Conservation (phyloP, 2,797 vertebrate species). For the Rhinoraja longicauda region DNA sequence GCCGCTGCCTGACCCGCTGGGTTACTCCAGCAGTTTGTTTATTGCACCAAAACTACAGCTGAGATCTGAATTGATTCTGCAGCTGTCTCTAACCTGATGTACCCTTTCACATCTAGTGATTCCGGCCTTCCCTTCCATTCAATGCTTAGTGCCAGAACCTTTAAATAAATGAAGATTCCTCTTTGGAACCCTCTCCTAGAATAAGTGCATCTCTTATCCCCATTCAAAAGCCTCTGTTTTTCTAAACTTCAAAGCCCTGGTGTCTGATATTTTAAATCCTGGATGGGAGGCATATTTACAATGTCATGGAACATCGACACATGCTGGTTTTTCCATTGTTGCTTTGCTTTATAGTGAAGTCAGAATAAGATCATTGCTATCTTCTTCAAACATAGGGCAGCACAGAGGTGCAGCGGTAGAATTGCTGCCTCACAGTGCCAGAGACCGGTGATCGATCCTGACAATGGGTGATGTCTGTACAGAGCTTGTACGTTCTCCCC, state of each 20-base stretch:
- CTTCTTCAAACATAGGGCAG: neutral
- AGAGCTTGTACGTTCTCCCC: too few relatives aligned
- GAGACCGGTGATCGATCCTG: too few relatives aligned
- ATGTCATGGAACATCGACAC: neutral
- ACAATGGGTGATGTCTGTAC: too few relatives aligned
- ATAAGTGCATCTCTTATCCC: neutral
- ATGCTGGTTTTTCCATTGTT: neutral
- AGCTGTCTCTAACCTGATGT: neutral
- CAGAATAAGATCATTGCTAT: neutral
- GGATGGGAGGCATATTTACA: neutral
- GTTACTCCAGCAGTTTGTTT: too few relatives aligned
- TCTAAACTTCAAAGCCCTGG: neutral
- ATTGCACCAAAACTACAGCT: neutral
- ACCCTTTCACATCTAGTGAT: neutral
- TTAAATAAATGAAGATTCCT: neutral
- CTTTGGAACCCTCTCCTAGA: neutral
- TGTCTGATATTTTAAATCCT: neutral
- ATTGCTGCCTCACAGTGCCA: too few relatives aligned
- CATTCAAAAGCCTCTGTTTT: neutral
- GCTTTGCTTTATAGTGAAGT: neutral
- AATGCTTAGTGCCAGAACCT: neutral
- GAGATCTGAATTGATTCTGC: neutral
- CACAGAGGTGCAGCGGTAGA: too few relatives aligned
- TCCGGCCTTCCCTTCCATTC: neutral
- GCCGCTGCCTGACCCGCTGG: too few relatives aligned